Evolutionary conservation across 2,113 vertebrate species (phyloP).

Genomic region (Lagenorhynchus albirostris): DNA sequence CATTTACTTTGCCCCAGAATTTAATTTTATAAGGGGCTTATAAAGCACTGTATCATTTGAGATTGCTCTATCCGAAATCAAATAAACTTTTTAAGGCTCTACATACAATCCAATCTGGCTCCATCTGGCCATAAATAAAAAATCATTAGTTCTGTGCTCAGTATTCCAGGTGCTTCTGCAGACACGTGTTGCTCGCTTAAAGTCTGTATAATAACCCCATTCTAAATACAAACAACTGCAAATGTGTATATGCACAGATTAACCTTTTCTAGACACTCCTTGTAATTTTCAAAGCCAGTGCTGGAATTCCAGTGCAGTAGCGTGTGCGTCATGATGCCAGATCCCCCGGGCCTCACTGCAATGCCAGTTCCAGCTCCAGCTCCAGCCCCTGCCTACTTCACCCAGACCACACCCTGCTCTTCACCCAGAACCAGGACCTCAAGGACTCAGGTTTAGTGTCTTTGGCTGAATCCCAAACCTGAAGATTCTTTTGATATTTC

Average conservation of each 20-base stretch:
- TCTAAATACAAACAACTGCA: constrained; percentile 84
- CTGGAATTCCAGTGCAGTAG: constrained; percentile 74
- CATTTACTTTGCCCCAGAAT: constrained; percentile 41
- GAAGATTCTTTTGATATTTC: constrained; percentile 6
- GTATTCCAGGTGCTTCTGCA: constrained; percentile 78
- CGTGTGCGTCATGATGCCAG: constrained; percentile 65
- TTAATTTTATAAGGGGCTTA: constrained; percentile 55
- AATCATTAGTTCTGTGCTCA: constrained; percentile 80
- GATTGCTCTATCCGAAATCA: constrained; percentile 48
- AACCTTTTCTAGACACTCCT: constrained; percentile 80
- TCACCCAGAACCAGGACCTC: not conserved
- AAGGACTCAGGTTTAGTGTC: not conserved
- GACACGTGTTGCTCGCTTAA: constrained; percentile 79
- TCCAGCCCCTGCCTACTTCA: not conserved
- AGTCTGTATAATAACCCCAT: constrained; percentile 80
- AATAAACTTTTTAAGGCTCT: constrained; percentile 34
- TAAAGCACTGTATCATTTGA: constrained; percentile 39
- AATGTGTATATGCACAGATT: constrained; percentile 81
- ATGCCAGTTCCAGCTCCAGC: not conserved
- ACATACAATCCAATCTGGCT: constrained; percentile 38
- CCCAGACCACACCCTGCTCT: not conserved
- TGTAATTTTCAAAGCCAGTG: constrained; percentile 79
- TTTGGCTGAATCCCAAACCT: not conserved
- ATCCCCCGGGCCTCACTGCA: not conserved
- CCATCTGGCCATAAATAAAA: constrained; percentile 72